Percentiles rank a stretch among this genome's conserved stretches.
phyloP scores from a whole-genome alignment of 2,113 vertebrate genomes.

The Indicator maculatus region DNA sequence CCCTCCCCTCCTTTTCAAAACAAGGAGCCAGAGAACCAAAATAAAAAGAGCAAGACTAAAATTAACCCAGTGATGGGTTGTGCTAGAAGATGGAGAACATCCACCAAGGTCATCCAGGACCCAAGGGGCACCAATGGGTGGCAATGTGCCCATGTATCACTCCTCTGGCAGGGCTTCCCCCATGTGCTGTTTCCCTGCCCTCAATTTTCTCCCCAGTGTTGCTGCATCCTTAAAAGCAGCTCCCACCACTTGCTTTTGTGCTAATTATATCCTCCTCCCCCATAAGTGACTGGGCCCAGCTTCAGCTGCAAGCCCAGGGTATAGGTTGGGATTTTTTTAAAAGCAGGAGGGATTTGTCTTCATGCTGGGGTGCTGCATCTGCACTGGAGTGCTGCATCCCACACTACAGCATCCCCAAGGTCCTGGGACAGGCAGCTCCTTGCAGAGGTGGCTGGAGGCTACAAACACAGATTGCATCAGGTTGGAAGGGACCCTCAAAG shows the following conservation, averaged over 20 bases:
- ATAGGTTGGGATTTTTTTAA: not conserved
- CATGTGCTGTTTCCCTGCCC: accelerated
- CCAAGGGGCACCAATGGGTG: accelerated
- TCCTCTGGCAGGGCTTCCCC: not conserved
- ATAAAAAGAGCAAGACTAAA: slow-evolving; percentile 15
- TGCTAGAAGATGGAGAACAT: not conserved
- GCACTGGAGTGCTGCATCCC: not conserved
- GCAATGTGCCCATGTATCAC: not conserved
- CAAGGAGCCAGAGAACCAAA: not conserved
- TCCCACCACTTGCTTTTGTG: not conserved
- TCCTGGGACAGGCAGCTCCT: not conserved
- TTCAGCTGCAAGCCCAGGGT: not conserved
- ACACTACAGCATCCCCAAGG: not conserved
- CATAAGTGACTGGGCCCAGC: not conserved
- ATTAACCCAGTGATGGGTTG: not conserved
- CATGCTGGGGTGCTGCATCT: not conserved
- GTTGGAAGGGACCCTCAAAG: too few species aligned
- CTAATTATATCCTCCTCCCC: not conserved
- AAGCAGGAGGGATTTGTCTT: not conserved
- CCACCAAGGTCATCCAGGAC: not conserved
- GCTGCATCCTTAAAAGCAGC: not conserved
- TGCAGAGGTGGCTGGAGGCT: too few species aligned
- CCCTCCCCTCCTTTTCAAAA: not conserved
- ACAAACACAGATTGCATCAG: not conserved
- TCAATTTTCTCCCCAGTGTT: not conserved